Conservation (phyloP, 2,113 vertebrate genomes). For the Labeo catla region DNA sequence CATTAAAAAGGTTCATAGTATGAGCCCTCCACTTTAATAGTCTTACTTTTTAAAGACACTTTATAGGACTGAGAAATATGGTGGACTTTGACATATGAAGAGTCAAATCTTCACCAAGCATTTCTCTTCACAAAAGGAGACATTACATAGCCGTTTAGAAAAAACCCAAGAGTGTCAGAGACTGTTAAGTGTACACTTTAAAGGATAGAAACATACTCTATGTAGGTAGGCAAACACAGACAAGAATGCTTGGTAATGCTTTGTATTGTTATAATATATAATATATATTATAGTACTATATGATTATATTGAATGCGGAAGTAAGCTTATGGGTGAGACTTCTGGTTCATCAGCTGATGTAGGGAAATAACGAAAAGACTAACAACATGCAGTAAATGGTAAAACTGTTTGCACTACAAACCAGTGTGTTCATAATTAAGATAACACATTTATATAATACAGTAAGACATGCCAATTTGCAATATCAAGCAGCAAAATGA, state of each 20-base stretch:
- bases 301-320: too few relatives aligned
- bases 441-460: too few relatives aligned
- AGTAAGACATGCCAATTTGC: too few relatives aligned
- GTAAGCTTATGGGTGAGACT: too few relatives aligned
- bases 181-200: background rate
- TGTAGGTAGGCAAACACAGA: background rate
- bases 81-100: background rate
- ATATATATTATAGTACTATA: too few relatives aligned
- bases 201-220: background rate
- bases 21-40: background rate
- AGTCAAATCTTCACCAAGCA: background rate
- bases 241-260: background rate
- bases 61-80: background rate
- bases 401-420: too few relatives aligned
- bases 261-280: background rate
- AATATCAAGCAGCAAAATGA: too few relatives aligned
- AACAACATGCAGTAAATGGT: too few relatives aligned
- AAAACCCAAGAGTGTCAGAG: background rate
- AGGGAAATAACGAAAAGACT: too few relatives aligned
- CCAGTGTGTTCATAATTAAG: too few relatives aligned
- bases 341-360: too few relatives aligned
- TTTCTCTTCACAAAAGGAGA: background rate
- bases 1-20: slow-evolving; percentile 18
- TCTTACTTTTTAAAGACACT: background rate
- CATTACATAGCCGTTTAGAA: background rate